Evolutionary conservation across 30 jellyfish, hydroid and myxozoan genomes (phyloP).

Genomic region (Catostylus mosaicus): DNA sequence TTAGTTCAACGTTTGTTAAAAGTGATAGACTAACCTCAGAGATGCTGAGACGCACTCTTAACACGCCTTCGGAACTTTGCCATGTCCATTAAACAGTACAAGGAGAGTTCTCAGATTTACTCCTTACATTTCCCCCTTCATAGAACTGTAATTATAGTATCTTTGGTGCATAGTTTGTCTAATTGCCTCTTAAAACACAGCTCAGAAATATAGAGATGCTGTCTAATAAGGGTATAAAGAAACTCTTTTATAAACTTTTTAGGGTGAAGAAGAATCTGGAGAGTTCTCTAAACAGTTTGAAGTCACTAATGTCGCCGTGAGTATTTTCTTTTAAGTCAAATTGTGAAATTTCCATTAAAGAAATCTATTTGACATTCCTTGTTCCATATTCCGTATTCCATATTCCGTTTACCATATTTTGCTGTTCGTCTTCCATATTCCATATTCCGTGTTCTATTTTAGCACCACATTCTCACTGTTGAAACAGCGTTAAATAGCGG

Average conservation of each 20-base stretch:
- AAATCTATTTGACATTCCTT: neutral
- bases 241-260: neutral
- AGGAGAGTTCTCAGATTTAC: too few relatives aligned
- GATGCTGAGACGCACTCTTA: too few relatives aligned
- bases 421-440: neutral
- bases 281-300: constrained; percentile 24
- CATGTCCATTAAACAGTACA: too few relatives aligned
- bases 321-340: neutral
- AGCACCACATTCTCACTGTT: constrained; percentile 16
- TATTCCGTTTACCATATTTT: neutral
- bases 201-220: too few relatives aligned
- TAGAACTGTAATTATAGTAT: too few relatives aligned
- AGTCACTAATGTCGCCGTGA: constrained; percentile 12
- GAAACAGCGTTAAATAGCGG: neutral
- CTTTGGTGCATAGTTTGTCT: too few relatives aligned
- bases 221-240: too few relatives aligned
- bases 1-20: too few relatives aligned
- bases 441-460: neutral
- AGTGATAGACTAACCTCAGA: too few relatives aligned
- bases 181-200: too few relatives aligned
- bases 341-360: neutral
- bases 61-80: too few relatives aligned
- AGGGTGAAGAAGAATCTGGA: constrained; percentile 61
- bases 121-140: too few relatives aligned
- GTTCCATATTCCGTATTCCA: neutral